phyloP scores from a whole-genome alignment of 1,140 invertebrate genomes.

The Arctopsyche grandis region DNA sequence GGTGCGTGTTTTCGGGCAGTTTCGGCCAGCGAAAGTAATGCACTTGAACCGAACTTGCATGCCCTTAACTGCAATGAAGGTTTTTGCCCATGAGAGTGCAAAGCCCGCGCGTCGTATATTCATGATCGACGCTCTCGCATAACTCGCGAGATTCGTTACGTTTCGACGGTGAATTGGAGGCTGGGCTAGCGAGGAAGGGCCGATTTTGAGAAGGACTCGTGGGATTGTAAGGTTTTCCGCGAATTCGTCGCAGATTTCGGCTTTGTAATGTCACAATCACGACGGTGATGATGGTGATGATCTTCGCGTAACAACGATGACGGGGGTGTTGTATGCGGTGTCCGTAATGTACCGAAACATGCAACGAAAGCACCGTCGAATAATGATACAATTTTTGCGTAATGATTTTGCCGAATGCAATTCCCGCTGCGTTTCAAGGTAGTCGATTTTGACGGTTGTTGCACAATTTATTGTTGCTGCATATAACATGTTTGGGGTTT shows the following conservation, averaged over 20 bases:
- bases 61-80: not conserved
- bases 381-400: too few relatives aligned
- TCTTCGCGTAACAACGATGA: too few relatives aligned
- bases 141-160: not conserved
- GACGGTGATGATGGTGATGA: too few relatives aligned
- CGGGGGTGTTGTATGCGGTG: too few relatives aligned
- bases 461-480: not conserved
- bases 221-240: too few relatives aligned
- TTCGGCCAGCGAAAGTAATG: conserved; percentile 24
- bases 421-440: conserved; percentile 27
- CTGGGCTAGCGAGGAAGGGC: too few relatives aligned
- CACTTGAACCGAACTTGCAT: not conserved
- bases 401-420: conserved; percentile 18
- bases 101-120: not conserved
- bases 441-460: conserved; percentile 7
- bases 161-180: not conserved
- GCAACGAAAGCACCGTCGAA: too few relatives aligned
- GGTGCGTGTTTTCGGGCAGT: conserved; percentile 28
- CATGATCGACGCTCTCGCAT: not conserved
- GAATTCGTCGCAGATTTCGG: too few relatives aligned
- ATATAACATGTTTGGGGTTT: too few relatives aligned
- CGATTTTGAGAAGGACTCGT: too few relatives aligned
- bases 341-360: too few relatives aligned
- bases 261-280: too few relatives aligned
- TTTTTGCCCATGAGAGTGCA: not conserved